Evolutionary conservation across 2,888 invertebrate genomes (phyloP).

Genomic region (Sipha maydis): DNA sequence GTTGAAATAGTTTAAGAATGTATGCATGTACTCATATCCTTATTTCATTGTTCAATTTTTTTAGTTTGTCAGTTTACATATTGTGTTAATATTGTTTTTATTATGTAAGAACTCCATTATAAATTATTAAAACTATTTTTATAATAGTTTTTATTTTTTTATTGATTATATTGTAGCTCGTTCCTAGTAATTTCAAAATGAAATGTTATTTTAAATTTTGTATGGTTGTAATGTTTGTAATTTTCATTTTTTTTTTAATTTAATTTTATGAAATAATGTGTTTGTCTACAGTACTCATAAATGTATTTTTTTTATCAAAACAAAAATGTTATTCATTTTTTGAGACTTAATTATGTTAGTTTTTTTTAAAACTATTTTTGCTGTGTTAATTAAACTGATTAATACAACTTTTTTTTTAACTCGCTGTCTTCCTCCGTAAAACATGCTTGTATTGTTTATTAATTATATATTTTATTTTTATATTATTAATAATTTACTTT

Average conservation of each 20-base stretch:
- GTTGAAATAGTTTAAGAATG: background rate
- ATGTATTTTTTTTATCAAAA: constrained; percentile 14
- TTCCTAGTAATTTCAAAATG: constrained; percentile 53
- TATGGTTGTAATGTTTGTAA: constrained; percentile 22
- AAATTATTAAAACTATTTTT: background rate
- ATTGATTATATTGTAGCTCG: constrained; percentile 9
- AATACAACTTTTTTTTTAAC: background rate
- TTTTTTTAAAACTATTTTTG: constrained; percentile 16
- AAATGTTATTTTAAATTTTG: constrained; percentile 27
- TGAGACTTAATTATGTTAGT: constrained; percentile 45
- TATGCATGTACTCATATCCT: background rate
- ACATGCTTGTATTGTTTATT: background rate
- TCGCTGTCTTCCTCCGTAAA: constrained; percentile 18
- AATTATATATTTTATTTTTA: constrained; percentile 2
- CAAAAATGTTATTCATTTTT: constrained; percentile 31
- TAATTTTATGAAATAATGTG: background rate
- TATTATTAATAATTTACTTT: background rate
- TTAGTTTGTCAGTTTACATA: background rate
- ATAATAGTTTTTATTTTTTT: background rate
- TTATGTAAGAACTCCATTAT: background rate
- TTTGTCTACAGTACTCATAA: constrained; percentile 23
- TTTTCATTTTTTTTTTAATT: constrained; percentile 40
- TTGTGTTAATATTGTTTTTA: background rate
- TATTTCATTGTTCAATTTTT: background rate
- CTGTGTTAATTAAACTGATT: constrained; percentile 37